Base-by-base conservation (phyloP, 2,888 invertebrate genomes). In the Cheilosia scutellata region DNA sequence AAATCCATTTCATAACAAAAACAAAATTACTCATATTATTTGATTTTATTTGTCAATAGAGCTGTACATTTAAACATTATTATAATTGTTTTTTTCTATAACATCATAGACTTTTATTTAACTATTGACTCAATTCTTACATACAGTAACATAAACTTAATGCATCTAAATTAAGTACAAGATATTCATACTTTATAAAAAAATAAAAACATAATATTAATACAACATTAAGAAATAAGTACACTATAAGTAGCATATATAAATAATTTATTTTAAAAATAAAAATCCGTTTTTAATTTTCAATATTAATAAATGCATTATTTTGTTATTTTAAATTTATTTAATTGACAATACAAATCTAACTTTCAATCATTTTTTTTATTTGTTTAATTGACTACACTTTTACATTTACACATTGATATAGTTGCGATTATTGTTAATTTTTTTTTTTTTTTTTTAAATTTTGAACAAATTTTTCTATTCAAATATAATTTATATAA, bases 311-410 rank as follows among this genome's bases (percentile, higher is more conserved):
- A 86, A 86, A 86, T 86, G 86, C 86, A 82, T 82, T 20, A 51
- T 16, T 72, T 55, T 51, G 20, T 60, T 55, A 49, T 20, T 49
- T 57, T 62, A 27, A 44, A 27, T 77, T 77, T 11, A 53, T 33
- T 75, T 82, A 86, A 86, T 86, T 86, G 86, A 86, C 82, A 82
- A 82, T 86, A 80, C 76, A 86, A 86, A 80, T 86, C 76, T 76
- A 80, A 80, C 76, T 62, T 83, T 71, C 42, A 76, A 79, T 79
- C 6, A 42, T 58, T 63, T 74, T 11, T 16, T 42, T 53, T 58
- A 7, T 63, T 13, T 53, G 5, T 62, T 72, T 86, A 86, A 86
- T 86, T 86, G 86, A 86, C 86, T 82, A 86, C 82, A 82, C 76
- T 77, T 76, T 84, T 75, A 86, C 80, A 80, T 80, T 86, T 79